These are phyloP conservation scores for Drosophila lacicola DNA, from an alignment of 2,888 invertebrate genomes.

Conservation along the genomic window DNA sequence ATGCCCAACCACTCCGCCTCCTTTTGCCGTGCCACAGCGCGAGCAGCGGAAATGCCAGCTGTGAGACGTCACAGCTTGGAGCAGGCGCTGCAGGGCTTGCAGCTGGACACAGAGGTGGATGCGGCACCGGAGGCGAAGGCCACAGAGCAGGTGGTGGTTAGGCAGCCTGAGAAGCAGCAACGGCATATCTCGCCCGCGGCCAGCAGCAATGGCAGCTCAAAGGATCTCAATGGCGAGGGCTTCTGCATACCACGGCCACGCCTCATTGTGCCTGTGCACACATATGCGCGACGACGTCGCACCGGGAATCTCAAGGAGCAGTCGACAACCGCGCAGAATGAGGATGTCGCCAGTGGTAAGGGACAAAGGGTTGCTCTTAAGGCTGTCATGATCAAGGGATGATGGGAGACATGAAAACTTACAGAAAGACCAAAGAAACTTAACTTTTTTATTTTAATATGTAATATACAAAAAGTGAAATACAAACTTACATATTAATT, in stretches of 20 bases:
- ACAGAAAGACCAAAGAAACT: too few relatives aligned
- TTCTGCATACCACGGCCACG: conserved; percentile 94
- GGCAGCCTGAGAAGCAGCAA: conserved; percentile 11
- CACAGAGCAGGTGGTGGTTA: not conserved
- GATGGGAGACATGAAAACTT: not conserved
- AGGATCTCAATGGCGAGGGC: conserved; percentile 86
- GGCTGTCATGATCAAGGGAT: too few relatives aligned
- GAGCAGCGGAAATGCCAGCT: conserved; percentile 5
- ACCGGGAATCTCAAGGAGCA: conserved; percentile 89
- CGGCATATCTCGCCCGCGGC: conserved; percentile 60
- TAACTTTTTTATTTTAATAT: too few relatives aligned
- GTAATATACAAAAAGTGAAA: too few relatives aligned
- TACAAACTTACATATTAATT: too few relatives aligned
- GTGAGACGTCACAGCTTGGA: conserved; percentile 47
- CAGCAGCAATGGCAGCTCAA: conserved; percentile 81
- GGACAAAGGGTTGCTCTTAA: not conserved
- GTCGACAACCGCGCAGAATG: conserved; percentile 47
- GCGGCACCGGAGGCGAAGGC: conserved; percentile 1
- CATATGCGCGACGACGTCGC: conserved; percentile 92
- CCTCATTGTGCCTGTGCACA: conserved; percentile 94
- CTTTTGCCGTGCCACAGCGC: conserved; percentile 49
- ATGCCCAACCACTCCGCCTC: conserved; percentile 80
- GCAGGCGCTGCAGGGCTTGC: conserved; percentile 47
- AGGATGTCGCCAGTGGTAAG: conserved; percentile 61
- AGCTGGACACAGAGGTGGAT: conserved; percentile 38